Base-by-base conservation (phyloP, 2,888 invertebrate species). In the Drosophila nr. fundita region DNA sequence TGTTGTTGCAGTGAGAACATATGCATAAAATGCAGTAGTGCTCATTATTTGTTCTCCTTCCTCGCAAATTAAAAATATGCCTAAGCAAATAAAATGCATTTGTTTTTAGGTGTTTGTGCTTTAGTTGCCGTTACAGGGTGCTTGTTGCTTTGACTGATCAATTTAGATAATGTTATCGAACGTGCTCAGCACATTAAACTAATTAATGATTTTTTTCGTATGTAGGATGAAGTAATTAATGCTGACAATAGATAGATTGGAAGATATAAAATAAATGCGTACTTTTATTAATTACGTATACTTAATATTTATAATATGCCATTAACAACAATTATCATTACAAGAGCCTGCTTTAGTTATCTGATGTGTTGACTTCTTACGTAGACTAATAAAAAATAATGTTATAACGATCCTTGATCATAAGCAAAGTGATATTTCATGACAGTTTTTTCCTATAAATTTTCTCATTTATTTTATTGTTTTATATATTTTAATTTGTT, bases 41-140 rank as follows among this genome's bases (percentile, higher is more conserved):
- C 78, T 87, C 81, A 82, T 77, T 90, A 82, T 90, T 90, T 90
- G 83, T 85, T 91, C 91, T 89, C 91, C 91, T 91, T 91, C 90
- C 90, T 91, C 82, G 85, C 89, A 85, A 88, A 82, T 88, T 79
- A 80, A 76, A 86, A 90, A 77, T 90, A 85, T 88, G 90, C 85
- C 90, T 85, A 88, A 83, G 85, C 83, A 83, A 89, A 89, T 84
- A 86, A 73, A 80, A 80, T 82, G 76, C 75, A 77, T 80, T 64
- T 42, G 42, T 6, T 24, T n/a, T 13, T n/a, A 24, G 6, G 30
- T 67, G 34, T 45, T 48, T n/a, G 34, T 49, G 24, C 78, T 68
- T 27, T 73, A 69, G 69, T 73, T 76, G 60, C 54, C 48, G 49
- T 60, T 68, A 82, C 76, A 82, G 85, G 80, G 84, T 84, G 82